Base-by-base conservation (phyloP, 2,888 invertebrate species). In the Balanococcus diminutus region DNA sequence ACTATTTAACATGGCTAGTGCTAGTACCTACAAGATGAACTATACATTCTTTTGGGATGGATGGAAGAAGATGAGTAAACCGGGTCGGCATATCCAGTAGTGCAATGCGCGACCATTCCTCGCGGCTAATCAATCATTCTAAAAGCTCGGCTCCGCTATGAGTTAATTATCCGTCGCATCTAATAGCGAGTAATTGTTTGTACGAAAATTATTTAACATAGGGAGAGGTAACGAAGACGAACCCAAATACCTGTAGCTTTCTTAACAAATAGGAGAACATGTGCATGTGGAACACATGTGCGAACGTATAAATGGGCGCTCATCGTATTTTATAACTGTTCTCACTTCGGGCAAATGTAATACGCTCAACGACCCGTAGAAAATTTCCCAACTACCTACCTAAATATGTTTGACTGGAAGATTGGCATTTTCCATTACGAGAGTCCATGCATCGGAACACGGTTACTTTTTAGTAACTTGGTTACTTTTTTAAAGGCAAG, bases 101-200 rank as follows among this genome's bases (percentile, higher is more conserved):
- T 82, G 28, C 25, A 39, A 82, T 56, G 22, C 42, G 82, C 82
- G 82, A 82, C 82, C 82, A 72, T 32, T 72, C 82, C 82, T 82
- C 56, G 82, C 82, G 82, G 82, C 82, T 82, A 82, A 82, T 82
- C 56, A 51, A 82, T 82, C 82, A 82, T 82, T 31, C 42, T 51
- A 56, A 51, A 61, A 61, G 61, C 25, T 25, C 61, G 25, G 11
- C 61, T 32, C 4, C 31, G 25, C 16, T 82, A n/a, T 25, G 56
- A 81, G 81, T 61, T 61, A 61, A 61, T 61, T 61, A 61, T 61
- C 61, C 22, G 61, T 61, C 46, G 61, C 61, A 11, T 22, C 61
- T 61, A 61, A 61, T 61, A 61, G 61, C 61, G 61, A 61, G 61
- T 61, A 61, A 61, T 61, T 61, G 61, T 61, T 61, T 61, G 61